Conservation (phyloP, 2,113 vertebrate species). For the Aptenodytes forsteri region DNA sequence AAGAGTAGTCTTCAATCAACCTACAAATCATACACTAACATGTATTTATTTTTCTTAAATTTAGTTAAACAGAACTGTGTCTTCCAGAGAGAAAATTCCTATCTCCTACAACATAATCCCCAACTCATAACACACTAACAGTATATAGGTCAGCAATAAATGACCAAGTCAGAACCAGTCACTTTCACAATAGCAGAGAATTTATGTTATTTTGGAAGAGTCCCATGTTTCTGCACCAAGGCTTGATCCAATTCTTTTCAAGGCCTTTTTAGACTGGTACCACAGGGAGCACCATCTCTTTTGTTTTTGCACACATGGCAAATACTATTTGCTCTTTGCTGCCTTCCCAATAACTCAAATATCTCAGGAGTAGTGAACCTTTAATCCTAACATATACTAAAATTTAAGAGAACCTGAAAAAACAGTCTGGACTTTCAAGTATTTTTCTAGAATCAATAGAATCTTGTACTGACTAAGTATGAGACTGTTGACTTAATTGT, state of each 20-base stretch:
- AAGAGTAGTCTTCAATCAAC: background rate
- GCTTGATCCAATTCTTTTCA: background rate
- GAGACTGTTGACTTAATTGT: background rate
- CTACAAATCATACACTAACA: background rate
- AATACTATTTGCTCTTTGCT: background rate
- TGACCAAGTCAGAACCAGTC: background rate
- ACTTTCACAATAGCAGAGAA: background rate
- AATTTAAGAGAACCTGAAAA: background rate
- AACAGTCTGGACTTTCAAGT: background rate
- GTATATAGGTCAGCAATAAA: background rate
- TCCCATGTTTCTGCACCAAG: background rate
- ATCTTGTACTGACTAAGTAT: background rate
- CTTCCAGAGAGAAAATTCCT: background rate
- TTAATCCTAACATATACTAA: background rate
- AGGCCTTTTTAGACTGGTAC: background rate
- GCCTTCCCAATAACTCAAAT: background rate
- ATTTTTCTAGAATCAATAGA: background rate
- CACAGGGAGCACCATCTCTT: background rate
- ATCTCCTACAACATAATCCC: background rate
- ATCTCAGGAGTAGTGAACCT: background rate
- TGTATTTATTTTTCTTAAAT: background rate
- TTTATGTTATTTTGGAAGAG: background rate
- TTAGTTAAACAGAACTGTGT: background rate
- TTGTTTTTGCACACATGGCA: background rate
- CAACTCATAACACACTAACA: background rate